Conservation (phyloP, 2,888 invertebrate species). For the Drosophila recens region DNA sequence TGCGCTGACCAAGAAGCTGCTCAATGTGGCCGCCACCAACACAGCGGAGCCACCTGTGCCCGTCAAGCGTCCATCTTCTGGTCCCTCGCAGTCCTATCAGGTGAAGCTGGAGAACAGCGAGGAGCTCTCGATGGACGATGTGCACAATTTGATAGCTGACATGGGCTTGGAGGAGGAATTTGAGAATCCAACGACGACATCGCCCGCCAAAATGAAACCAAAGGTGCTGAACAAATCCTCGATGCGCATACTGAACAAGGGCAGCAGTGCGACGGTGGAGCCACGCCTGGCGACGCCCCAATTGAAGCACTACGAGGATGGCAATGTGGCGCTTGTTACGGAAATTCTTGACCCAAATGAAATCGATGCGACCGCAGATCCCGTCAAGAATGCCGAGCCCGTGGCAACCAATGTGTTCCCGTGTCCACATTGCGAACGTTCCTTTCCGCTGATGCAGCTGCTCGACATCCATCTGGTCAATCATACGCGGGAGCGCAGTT, state of each 20-base stretch:
- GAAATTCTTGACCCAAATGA: conserved; percentile 82
- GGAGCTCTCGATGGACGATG: conserved; percentile 81
- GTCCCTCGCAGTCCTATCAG: conserved; percentile 53
- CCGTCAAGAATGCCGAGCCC: conserved; percentile 82
- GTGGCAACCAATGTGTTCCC: conserved; percentile 88
- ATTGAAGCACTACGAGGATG: conserved; percentile 81
- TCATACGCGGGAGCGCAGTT: conserved; percentile 88
- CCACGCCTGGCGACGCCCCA: conserved; percentile 82
- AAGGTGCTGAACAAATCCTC: conserved; percentile 84
- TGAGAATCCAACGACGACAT: background rate
- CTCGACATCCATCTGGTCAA: conserved; percentile 89
- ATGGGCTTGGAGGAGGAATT: conserved; percentile 51
- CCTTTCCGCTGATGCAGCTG: conserved; percentile 90
- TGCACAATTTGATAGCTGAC: conserved; percentile 76
- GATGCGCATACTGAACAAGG: conserved; percentile 83
- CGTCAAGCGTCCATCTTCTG: background rate
- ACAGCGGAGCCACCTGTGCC: conserved; percentile 51
- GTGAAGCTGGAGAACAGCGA: conserved; percentile 81
- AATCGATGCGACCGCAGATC: conserved; percentile 46
- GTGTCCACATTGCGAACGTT: conserved; percentile 89
- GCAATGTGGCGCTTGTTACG: conserved; percentile 84
- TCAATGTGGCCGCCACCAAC: conserved; percentile 53
- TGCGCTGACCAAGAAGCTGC: conserved; percentile 51
- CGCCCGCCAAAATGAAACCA: conserved; percentile 64
- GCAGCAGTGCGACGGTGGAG: conserved; percentile 71